Evolutionary conservation across 2,888 invertebrate genomes (phyloP).

Genomic region (Bembecia ichneumoniformis): DNA sequence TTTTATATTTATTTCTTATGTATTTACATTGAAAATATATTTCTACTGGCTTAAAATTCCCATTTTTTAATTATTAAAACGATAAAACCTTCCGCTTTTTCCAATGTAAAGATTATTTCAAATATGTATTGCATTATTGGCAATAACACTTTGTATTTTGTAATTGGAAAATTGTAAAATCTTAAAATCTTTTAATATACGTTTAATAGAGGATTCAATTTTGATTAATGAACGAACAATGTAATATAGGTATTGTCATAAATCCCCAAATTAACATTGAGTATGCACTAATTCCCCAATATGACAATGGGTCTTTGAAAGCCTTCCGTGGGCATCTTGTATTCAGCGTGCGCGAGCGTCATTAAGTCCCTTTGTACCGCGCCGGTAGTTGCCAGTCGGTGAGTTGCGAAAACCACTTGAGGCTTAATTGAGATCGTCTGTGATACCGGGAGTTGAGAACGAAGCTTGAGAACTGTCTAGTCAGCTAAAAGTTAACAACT

Average conservation of each 20-base stretch:
- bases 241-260: background rate
- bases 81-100: no score
- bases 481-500: constrained; percentile 29
- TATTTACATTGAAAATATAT: no score
- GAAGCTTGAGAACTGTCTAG: constrained; percentile 23
- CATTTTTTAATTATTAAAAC: no score
- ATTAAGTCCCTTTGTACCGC: constrained; percentile 54
- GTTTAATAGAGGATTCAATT: no score
- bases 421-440: constrained; percentile 54
- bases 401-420: constrained; percentile 54
- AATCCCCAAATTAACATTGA: constrained; percentile 18
- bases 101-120: no score
- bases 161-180: no score
- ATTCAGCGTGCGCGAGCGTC: constrained; percentile 47
- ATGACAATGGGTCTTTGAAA: constrained; percentile 28
- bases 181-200: no score
- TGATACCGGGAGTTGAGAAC: constrained; percentile 19
- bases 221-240: no score
- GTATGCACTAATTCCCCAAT: constrained; percentile 26
- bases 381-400: constrained; percentile 28
- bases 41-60: no score
- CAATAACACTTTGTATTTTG: no score
- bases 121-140: no score
- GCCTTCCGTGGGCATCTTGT: constrained; percentile 39
- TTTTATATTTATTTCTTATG: no score